phyloP scores from a whole-genome alignment of 2,797 vertebrate species.

The Triplophysa yarkandensis region DNA sequence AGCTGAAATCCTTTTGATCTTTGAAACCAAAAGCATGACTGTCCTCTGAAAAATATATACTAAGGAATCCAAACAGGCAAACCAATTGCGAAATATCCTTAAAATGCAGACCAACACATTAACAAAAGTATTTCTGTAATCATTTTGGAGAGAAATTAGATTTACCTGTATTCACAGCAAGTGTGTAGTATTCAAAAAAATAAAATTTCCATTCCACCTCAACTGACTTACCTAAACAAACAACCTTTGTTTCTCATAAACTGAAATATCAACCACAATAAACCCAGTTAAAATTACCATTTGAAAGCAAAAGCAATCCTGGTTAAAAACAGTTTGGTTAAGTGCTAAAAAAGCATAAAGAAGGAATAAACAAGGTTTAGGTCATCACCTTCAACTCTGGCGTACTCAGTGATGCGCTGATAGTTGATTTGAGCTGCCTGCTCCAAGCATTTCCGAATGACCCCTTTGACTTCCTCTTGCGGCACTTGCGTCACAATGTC shows the following conservation, averaged over 20 bases:
- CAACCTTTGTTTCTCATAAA: slow-evolving; percentile 5
- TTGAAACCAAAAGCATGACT: slow-evolving; percentile 35
- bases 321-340: slow-evolving; percentile 28
- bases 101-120: background rate
- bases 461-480: slow-evolving; percentile 97
- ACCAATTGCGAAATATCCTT: too few species aligned
- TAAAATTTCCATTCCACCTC: background rate
- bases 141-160: too few species aligned
- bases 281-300: background rate
- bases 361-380: slow-evolving; percentile 23
- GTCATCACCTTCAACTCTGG: slow-evolving; percentile 97
- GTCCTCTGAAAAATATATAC: background rate
- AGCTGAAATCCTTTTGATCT: slow-evolving; percentile 41
- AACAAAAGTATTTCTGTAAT: background rate
- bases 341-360: slow-evolving; percentile 31
- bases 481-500: slow-evolving; percentile 98
- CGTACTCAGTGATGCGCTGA: slow-evolving; percentile 94
- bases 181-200: background rate
- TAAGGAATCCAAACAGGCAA: background rate
- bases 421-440: slow-evolving; percentile 98
- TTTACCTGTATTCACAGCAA: too few species aligned
- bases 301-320: background rate
- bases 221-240: slow-evolving; percentile 14
- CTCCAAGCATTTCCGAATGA: slow-evolving; percentile 99
- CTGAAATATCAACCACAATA: slow-evolving; percentile 18